Base-by-base conservation (phyloP, 1,140 invertebrate species). In the Papilio polytes region DNA sequence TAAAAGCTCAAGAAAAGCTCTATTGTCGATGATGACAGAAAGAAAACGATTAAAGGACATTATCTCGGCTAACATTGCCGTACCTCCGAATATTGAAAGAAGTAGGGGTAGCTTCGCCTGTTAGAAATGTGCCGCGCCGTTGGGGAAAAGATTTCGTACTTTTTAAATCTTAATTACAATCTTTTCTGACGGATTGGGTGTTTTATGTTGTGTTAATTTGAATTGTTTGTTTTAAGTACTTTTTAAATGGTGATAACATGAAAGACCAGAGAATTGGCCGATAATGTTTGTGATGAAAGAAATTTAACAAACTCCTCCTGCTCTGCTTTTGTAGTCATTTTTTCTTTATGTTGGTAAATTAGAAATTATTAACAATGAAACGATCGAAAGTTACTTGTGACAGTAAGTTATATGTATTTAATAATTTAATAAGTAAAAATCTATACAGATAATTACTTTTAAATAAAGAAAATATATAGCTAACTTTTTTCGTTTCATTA, bases 131-230 rank as follows among this genome's bases (percentile, higher is more conserved):
- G 12, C 73, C 20, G 73, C n/a, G 18, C 8, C 31, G n/a, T 2
- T n/a, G 44, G 22, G 44, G 51, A 76, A 74, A 76, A 76, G 74
- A 76, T 76, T 76, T 76, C 74, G 20, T 12, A 48, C 74, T 15
- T 51, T 76, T 76, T 18, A 76, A 76, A 76, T 76, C 74, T 76
- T 76, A 76, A 76, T 76, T 76, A 76, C 74, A 46, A 76, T 76
- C 74, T 73, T 18, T 76, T 76, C 44, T 76, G 74, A 76, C 74
- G 20, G 74, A 76, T 76, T 76, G 74, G 74, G 74, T 76, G 74
- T 76, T 76, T 76, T 76, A 76, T 76, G 74, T 51, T 76, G 41
- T 76, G 74, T 76, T 76, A 76, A 48, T 76, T 76, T 46, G 74
- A 76, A 20, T 76, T 48, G 74, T 6, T 51, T 18, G 0, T 70